Conservation (phyloP, 2,113 vertebrate species). For the Melanocharis versteri region DNA sequence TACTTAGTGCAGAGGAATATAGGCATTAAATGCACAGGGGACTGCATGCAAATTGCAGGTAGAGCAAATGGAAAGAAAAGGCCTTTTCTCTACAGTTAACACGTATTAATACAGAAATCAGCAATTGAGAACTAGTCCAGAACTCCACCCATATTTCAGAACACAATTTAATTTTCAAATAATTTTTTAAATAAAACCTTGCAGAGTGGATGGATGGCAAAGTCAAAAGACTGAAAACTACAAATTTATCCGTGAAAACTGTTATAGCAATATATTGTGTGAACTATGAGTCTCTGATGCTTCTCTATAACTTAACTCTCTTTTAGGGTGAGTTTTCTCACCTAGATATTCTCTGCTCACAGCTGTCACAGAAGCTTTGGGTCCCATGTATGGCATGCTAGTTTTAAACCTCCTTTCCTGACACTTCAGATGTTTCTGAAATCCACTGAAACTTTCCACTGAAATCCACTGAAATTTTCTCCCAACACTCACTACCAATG, state of each 20-base stretch:
- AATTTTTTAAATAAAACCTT: background rate
- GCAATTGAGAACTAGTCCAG: background rate
- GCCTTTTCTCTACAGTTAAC: background rate
- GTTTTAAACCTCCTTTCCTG: background rate
- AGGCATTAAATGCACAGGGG: background rate
- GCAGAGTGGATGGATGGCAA: background rate
- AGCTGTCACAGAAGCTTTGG: background rate
- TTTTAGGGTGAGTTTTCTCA: background rate
- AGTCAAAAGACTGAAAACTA: background rate
- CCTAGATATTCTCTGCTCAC: background rate
- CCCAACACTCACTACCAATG: background rate
- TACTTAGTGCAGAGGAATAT: background rate
- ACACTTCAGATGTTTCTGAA: background rate
- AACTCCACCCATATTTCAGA: background rate
- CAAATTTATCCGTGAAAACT: background rate
- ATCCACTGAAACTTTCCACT: background rate
- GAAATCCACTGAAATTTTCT: background rate
- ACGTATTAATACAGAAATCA: background rate
- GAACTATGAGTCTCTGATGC: background rate
- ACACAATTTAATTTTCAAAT: background rate
- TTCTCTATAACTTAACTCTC: background rate
- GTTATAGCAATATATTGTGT: background rate
- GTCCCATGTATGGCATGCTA: background rate
- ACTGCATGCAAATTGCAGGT: background rate
- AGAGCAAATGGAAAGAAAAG: background rate